Conservation (phyloP, 37 sponge, comb jelly and placozoan species). For the Spongia lamella region DNA sequence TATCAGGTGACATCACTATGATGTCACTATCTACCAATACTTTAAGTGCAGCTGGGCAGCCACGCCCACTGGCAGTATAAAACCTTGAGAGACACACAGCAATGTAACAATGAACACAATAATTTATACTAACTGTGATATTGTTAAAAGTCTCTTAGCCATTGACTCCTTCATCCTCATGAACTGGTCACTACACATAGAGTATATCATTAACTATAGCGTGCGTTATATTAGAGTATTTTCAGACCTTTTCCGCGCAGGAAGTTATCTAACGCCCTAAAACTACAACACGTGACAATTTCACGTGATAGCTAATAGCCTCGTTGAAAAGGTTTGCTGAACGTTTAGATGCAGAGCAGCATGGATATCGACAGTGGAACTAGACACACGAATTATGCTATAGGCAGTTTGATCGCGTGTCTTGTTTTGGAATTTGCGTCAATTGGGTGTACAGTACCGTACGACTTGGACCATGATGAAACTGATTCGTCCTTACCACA, state of each 20-base stretch:
- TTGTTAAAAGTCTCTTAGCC: background rate
- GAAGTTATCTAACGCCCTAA: too few species aligned
- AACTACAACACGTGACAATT: too few species aligned
- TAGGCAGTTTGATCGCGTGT: too few species aligned
- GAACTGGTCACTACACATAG: conserved; percentile 1
- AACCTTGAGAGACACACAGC: background rate
- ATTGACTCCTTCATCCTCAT: conserved; percentile 14
- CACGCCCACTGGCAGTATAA: conserved; percentile 11
- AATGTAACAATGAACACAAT: background rate
- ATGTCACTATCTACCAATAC: conserved; percentile 19
- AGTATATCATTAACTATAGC: background rate
- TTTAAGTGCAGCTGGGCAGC: conserved; percentile 1
- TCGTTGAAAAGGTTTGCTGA: too few species aligned
- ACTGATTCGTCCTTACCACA: too few species aligned
- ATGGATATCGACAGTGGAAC: too few species aligned
- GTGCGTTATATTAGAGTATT: background rate
- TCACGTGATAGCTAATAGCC: too few species aligned
- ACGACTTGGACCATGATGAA: too few species aligned
- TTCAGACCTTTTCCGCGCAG: conserved; percentile 29
- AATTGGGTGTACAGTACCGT: too few species aligned
- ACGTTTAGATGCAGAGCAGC: too few species aligned
- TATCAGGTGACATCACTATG: conserved; percentile 21
- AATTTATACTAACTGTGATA: background rate
- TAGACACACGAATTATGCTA: too few species aligned
- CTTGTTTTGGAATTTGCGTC: too few species aligned